These are phyloP conservation scores for Drosophila gunungcola DNA, from an alignment of 1,140 invertebrate species.

Conservation along the genomic window DNA sequence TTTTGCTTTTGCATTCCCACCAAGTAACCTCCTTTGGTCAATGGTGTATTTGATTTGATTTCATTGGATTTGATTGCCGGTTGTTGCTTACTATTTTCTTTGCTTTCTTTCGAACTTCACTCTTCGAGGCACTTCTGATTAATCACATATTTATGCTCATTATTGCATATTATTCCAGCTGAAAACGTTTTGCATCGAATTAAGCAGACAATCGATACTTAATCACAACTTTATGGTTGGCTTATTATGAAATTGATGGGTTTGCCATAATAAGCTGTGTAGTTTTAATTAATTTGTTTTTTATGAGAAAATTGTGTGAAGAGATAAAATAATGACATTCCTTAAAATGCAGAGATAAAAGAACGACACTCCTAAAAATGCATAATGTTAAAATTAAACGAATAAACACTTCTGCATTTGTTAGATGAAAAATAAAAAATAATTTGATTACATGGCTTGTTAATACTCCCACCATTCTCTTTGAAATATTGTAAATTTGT, in stretches of 20 bases:
- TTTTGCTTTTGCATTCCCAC: conserved; percentile 22
- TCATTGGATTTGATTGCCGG: conserved; percentile 33
- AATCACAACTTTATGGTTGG: conserved; percentile 57
- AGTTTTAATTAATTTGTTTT: conserved; percentile 4
- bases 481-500: no score
- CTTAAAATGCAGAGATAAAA: no score
- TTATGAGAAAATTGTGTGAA: conserved; percentile 22
- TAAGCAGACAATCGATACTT: conserved; percentile 63
- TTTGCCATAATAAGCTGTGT: neutral
- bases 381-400: no score
- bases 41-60: conserved; percentile 39
- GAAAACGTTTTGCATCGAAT: conserved; percentile 55
- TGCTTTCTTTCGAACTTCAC: conserved; percentile 64
- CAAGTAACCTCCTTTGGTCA: conserved; percentile 18
- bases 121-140: conserved; percentile 18
- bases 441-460: no score
- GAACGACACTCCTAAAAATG: no score
- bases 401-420: no score
- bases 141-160: conserved; percentile 63
- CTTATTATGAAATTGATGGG: conserved; percentile 53
- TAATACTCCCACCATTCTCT: neutral
- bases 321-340: neutral
- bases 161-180: conserved; percentile 62
- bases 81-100: conserved; percentile 34
- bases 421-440: no score